These are phyloP conservation scores for Andrena bucephala DNA, from an alignment of 2,888 invertebrate species.

Conservation along the genomic window DNA sequence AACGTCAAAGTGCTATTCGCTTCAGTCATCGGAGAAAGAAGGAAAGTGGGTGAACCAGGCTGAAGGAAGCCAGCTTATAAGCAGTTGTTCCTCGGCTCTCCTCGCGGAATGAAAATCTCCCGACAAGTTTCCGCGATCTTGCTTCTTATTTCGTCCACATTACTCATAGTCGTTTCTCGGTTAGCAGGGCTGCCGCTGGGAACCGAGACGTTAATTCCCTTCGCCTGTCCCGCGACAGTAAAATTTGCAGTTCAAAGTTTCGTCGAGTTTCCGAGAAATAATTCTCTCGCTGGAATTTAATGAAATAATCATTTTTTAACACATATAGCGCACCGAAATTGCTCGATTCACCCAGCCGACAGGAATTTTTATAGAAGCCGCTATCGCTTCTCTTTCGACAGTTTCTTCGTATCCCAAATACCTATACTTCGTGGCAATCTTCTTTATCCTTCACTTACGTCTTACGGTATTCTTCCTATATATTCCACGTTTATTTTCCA, in stretches of 20 bases:
- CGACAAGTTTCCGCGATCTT: constrained; percentile 27
- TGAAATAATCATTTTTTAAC: constrained; percentile 32
- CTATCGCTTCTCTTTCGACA: too few relatives aligned
- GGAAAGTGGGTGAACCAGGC: constrained; percentile 34
- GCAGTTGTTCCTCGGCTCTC: constrained; percentile 30
- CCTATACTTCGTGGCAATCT: too few relatives aligned
- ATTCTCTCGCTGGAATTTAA: constrained; percentile 28
- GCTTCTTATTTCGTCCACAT: constrained; percentile 45
- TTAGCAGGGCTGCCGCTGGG: constrained; percentile 2
- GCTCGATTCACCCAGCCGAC: too few relatives aligned
- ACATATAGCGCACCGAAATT: not conserved
- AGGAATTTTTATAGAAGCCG: too few relatives aligned
- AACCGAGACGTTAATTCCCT: constrained; percentile 55
- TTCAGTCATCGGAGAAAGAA: constrained; percentile 24
- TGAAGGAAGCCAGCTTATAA: constrained; percentile 27
- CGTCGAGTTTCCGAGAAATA: constrained; percentile 33
- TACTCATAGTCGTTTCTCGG: constrained; percentile 38
- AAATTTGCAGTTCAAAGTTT: constrained; percentile 60
- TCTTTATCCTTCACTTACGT: too few relatives aligned
- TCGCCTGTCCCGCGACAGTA: constrained; percentile 46
- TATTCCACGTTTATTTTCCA: too few relatives aligned
- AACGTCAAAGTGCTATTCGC: constrained; percentile 36
- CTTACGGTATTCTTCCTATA: too few relatives aligned
- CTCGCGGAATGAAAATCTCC: constrained; percentile 53
- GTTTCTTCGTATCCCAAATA: too few relatives aligned